A percentile compares a stretch with the other conserved stretches of the same genome.
Evolutionary conservation across 2,797 vertebrate species (phyloP).

Genomic region (Trachops cirrhosus): DNA sequence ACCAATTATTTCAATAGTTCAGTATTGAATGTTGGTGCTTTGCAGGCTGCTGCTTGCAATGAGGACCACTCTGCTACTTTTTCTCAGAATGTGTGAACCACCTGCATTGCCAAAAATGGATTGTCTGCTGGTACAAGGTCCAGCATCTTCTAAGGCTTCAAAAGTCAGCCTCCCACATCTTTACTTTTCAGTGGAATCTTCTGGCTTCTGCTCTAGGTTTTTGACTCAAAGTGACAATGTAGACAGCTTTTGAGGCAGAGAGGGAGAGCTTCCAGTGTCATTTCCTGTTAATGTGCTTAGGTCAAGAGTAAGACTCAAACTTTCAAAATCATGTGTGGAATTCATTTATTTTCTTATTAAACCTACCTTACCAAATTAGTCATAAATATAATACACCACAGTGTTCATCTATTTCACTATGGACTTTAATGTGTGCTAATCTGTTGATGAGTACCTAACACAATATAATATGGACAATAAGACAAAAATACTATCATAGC

Average conservation of each 20-base stretch:
- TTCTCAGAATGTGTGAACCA: background rate
- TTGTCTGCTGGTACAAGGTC: background rate
- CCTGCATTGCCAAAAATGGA: background rate
- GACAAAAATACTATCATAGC: background rate
- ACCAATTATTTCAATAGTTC: background rate
- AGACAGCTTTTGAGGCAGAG: background rate
- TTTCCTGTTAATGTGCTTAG: background rate
- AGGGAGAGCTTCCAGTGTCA: background rate
- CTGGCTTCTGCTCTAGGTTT: background rate
- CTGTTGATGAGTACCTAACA: background rate
- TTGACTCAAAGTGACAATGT: background rate
- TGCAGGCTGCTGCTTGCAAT: background rate
- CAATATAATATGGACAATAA: background rate
- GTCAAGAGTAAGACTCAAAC: background rate
- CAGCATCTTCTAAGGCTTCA: background rate
- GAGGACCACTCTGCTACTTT: background rate
- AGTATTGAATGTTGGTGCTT: background rate
- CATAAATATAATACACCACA: background rate
- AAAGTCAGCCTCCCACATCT: background rate
- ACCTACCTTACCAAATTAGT: background rate
- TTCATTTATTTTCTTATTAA: conserved; percentile 45
- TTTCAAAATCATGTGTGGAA: conserved; percentile 20
- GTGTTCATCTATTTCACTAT: background rate
- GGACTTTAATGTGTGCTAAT: background rate
- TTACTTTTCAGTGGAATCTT: background rate